Base-by-base conservation (phyloP, 2,113 vertebrate genomes). In the Ptilonorhynchus violaceus region DNA sequence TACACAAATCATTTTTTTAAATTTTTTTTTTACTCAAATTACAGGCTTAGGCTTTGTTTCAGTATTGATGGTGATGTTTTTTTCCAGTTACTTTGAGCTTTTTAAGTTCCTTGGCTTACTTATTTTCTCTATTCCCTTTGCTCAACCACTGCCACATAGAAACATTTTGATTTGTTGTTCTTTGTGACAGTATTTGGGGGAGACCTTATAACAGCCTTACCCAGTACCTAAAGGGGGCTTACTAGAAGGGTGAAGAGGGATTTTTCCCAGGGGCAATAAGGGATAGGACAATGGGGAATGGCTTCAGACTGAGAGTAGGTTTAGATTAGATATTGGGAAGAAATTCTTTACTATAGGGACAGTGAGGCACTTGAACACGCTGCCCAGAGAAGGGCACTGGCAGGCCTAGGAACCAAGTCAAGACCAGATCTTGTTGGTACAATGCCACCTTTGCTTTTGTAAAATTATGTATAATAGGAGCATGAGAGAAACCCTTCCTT, bases 31-130 rank as follows among this genome's bases (percentile, higher is more conserved):
- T 1, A 14, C 7, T 69, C 3, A 2, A 62, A 2, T 64, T 37
- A 17, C 12, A 64, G 33, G 23, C 5, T 79, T 3, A 10, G 5
- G 3, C 73, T 67, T 62, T 77, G 24, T 66, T 70, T 28, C 2
- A 8, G 28, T 7, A 20, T 37, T 23, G 9, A 27, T 44, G 6
- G 6, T 39, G 37, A 39, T 15, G 8, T 0, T 3, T n/a, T 75
- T 64, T 49, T 35, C n/a, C 23, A 46, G 17, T 42, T 63, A 19
- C 2, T 56, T 49, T 39, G 3, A 3, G 6, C 35, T 37, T 42
- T 58, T 56, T 4, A 24, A 55, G 14, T 60, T 93, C 12, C 11
- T 73, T 39, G 5, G 3, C 69, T 80, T 78, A 24, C 16, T 81
- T 44, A 33, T 27, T 92, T 67, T 63, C 18, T 78, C 33, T 41